Evolutionary conservation across 1,140 invertebrate species (phyloP), one percentile per base, ranked within the genome.

Genomic region (Drosophila fuyamai): DNA sequence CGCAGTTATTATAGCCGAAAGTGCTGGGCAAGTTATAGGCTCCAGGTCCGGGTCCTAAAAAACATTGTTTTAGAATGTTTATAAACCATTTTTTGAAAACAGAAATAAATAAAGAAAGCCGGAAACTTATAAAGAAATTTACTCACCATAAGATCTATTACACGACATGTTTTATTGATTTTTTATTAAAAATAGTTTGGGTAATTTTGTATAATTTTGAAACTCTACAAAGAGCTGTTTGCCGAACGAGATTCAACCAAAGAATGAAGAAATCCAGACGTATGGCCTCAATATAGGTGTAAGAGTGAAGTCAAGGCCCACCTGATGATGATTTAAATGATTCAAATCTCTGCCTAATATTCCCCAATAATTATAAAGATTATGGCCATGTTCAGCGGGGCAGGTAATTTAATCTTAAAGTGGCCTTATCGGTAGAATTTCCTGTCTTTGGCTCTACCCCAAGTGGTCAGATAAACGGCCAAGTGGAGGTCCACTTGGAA

Each of bases 1-100:
- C 73, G 1, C 18, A 43, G 9, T 67, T 36, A 0, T 35, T 16
- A 0, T 18, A 6, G n/a, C 61, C 73, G 35, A 76, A 76, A 9
- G 43, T 54, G 12, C 73, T 67, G 14, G 73, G 73, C 29, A 76
- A 32, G 10, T 58, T 76, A n/a, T 76, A 76, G 6, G 73, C 73
- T 0, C 61, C 73, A 38, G 73, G 73, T 12, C 73, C 73, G 7
- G 73, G 73, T 67, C 73, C 73, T 76, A 12, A 5, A 51, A 35
- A 35, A 27, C 0, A 18, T 14, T 23, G 10, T 12, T 27, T 5
- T 5, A 13, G 18, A 5, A 9, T 46, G 5, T 16, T 36, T 9
- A 5, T 14, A 29, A 35, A 23, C 18, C 1, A 2, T 23, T 23
- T 23, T 23, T 23, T 23, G 4, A 23, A 23, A 23, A 23, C 23